Evolutionary conservation across 2,113 vertebrate genomes (phyloP), one percentile per base, ranked within the genome.

Genomic region (Paralichthys olivaceus): DNA sequence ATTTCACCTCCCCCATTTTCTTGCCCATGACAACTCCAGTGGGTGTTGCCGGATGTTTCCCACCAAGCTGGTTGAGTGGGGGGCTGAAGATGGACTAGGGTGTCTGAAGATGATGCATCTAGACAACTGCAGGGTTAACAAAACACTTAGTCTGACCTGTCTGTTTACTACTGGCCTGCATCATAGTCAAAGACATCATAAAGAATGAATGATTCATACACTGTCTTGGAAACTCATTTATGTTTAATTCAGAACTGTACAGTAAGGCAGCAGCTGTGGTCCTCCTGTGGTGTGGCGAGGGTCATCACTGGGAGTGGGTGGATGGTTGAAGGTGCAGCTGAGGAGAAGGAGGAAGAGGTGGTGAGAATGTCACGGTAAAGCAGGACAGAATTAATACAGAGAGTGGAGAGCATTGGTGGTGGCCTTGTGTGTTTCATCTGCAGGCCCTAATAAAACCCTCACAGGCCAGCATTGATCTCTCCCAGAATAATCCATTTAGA

Each of bases 401-500:
- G 86, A 47, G 84, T 58, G 61, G 65, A 70, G 72, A 80, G 74
- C 71, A 79, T 84, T 83, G 81, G 73, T 12, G 54, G 77, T 87
- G 81, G 88, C 89, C 87, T 90, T 89, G 88, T 84, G 84, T 77
- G 73, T 90, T 93, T 91, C 90, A 89, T 90, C 87, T 89, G 80
- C 79, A 85, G 77, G 68, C 79, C 79, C 86, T 89, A 89, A 94
- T 92, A 93, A 93, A 93, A 92, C 89, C 83, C 89, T 91, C 85
- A 90, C 89, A 83, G 85, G 65, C 84, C 77, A 1, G 84, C 91
- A 94, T 94, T 93, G 91, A 91, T 94, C 89, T 88, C 87, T 81
- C 84, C 80, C 85, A 91, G 81, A 92, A 92, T 91, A 93, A 94
- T 93, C 90, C 86, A 94, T 91, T 94, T 92, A 92, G 92, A 89